Evolutionary conservation across 2,797 vertebrate species (phyloP), one percentile per base, ranked within the genome.

Genomic region (Phataginus tricuspis): DNA sequence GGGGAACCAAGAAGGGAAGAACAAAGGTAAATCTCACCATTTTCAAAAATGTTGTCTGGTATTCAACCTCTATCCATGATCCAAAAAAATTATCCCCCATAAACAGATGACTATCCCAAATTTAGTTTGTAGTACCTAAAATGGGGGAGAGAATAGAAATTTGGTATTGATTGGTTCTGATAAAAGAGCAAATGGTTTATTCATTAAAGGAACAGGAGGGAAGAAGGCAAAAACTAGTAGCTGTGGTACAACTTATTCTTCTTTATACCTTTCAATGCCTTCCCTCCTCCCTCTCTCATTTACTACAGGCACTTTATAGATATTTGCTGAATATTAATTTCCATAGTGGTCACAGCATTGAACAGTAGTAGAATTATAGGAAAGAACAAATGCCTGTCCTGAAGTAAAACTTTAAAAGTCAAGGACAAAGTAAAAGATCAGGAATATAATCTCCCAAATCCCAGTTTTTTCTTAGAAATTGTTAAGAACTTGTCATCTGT

Each of bases 391-490:
- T 57, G 74, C 79, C 42, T 90, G 61, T 59, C 25, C 13, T 51
- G 37, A 77, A 84, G 45, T 79, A 69, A 79, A 91, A 72, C 25
- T 71, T 90, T 79, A 11, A 45, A 64, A 71, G 55, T 78, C 80
- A 90, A 90, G 29, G 53, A 71, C 63, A 78, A 78, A 72, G 80
- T 39, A 82, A 95, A 91, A 86, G 39, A 39, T 91, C 19, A 80
- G 74, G 57, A 74, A 49, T 31, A 55, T 34, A 86, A 72, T 2
- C 57, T 55, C 34, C 34, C 53, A 74, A 79, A 90, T 49, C n/a
- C 59, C 15, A 91, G 10, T 45, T 86, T 80, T 64, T 82, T 78
- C 83, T 91, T 59, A 49, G n/a, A 74, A 74, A 79, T 51, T 19
- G 69, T 91, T 80, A 74, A 57, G 66, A 91, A 86, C 18, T 61